Evolutionary conservation across 2,888 invertebrate genomes (phyloP).

Genomic region (Drosophila kokeensis): DNA sequence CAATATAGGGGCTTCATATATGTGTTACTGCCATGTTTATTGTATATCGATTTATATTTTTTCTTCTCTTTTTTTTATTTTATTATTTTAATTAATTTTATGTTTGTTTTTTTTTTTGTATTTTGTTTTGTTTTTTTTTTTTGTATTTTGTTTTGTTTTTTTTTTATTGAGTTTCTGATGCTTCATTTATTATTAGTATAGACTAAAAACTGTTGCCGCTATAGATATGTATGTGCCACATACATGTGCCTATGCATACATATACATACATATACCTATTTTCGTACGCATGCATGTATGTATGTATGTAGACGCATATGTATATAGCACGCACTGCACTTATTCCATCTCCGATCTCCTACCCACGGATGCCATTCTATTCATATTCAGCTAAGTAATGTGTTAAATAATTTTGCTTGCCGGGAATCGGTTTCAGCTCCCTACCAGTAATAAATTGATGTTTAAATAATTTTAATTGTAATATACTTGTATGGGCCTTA

Average conservation of each 20-base stretch:
- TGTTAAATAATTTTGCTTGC: constrained; percentile 48
- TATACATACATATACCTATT: constrained; percentile 32
- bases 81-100: neutral
- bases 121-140: constrained; percentile 2
- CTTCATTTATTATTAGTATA: constrained; percentile 28
- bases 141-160: neutral
- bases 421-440: constrained; percentile 34
- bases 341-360: constrained; percentile 9
- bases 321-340: constrained; percentile 24
- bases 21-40: constrained; percentile 53
- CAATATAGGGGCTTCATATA: constrained; percentile 73
- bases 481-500: constrained; percentile 69
- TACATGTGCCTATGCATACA: constrained; percentile 26
- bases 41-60: constrained; percentile 41
- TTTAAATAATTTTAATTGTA: constrained; percentile 60
- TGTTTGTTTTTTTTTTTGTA: neutral
- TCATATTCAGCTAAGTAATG: constrained; percentile 43
- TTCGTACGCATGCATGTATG: constrained; percentile 42
- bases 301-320: constrained; percentile 34
- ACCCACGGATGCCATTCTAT: constrained; percentile 29
- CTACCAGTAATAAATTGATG: constrained; percentile 60
- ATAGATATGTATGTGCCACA: constrained; percentile 36
- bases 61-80: constrained; percentile 13
- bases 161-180: constrained; percentile 9
- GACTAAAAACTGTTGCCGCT: constrained; percentile 50